Percentiles rank a stretch among this genome's conserved stretches.
Conservation (phyloP, 1,140 invertebrate genomes). For the Philopotamus ludificatus region DNA sequence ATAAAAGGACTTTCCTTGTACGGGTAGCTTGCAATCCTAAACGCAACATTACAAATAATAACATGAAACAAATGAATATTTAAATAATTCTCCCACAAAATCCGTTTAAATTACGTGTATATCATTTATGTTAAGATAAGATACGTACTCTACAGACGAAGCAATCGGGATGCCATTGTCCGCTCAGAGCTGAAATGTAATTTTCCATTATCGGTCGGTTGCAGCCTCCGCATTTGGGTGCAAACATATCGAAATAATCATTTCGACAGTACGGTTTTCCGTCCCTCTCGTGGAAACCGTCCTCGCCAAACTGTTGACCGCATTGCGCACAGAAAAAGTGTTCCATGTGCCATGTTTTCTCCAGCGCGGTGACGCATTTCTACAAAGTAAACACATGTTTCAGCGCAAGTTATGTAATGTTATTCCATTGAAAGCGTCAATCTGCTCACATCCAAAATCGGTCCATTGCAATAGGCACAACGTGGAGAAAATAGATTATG, state of each 20-base stretch:
- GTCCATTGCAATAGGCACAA: slow-evolving; percentile 97
- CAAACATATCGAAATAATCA: slow-evolving; percentile 98
- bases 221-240: slow-evolving; percentile 97
- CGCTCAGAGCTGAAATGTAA: slow-evolving; percentile 96
- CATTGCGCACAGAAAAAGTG: slow-evolving; percentile 99
- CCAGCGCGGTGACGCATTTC: slow-evolving; percentile 99
- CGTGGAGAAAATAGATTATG: slow-evolving; percentile 97
- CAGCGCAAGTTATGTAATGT: slow-evolving; percentile 13
- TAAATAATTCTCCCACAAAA: not conserved
- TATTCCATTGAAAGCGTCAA: not conserved
- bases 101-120: not conserved
- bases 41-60: slow-evolving; percentile 41
- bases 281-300: slow-evolving; percentile 93
- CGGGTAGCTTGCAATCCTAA: slow-evolving; percentile 90
- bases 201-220: slow-evolving; percentile 97
- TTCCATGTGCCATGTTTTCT: slow-evolving; percentile 99
- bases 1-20: slow-evolving; percentile 93
- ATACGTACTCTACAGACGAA: slow-evolving; percentile 97
- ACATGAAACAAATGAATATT: slow-evolving; percentile 7
- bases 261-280: slow-evolving; percentile 92
- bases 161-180: slow-evolving; percentile 99
- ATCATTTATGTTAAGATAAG: slow-evolving; percentile 4
- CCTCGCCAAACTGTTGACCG: slow-evolving; percentile 94
- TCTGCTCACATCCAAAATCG: slow-evolving; percentile 93
- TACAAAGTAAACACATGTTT: slow-evolving; percentile 54